phyloP scores from a whole-genome alignment of 2,113 vertebrate genomes.

The Canis aureus region DNA sequence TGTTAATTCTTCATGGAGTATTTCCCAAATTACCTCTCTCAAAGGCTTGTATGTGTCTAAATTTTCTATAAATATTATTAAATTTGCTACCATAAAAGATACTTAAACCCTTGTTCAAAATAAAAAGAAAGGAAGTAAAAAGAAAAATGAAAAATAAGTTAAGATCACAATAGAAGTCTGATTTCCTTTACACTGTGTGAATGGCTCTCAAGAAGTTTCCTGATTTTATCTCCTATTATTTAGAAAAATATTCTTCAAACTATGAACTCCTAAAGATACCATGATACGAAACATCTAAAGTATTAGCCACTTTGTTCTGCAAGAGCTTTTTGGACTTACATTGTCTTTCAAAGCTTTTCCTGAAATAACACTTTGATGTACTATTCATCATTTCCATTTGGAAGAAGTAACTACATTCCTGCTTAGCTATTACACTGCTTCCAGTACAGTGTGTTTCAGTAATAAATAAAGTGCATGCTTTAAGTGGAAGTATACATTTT shows the following conservation, averaged over 20 bases:
- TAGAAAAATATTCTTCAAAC: not conserved
- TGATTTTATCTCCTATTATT: not conserved
- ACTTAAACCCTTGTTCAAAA: not conserved
- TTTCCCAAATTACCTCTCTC: not conserved
- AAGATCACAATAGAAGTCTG: not conserved
- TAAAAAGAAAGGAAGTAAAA: not conserved
- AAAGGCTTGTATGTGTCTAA: not conserved
- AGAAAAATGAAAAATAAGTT: not conserved
- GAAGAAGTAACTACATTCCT: not conserved
- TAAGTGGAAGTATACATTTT: slow-evolving; percentile 13
- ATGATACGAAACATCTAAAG: not conserved
- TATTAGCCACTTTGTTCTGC: not conserved
- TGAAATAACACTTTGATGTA: not conserved
- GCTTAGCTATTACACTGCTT: not conserved
- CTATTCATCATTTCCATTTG: slow-evolving; percentile 7
- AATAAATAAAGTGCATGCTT: slow-evolving; percentile 33
- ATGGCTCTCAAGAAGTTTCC: not conserved
- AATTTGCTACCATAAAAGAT: not conserved
- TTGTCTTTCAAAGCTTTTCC: not conserved
- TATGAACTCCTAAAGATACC: not conserved
- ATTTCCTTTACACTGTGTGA: not conserved
- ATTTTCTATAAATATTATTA: not conserved
- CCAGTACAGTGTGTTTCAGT: not conserved
- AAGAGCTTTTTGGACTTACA: not conserved
- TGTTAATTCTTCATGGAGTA: not conserved